Base-by-base conservation (phyloP, 2,113 vertebrate genomes). In the Elachura formosa region DNA sequence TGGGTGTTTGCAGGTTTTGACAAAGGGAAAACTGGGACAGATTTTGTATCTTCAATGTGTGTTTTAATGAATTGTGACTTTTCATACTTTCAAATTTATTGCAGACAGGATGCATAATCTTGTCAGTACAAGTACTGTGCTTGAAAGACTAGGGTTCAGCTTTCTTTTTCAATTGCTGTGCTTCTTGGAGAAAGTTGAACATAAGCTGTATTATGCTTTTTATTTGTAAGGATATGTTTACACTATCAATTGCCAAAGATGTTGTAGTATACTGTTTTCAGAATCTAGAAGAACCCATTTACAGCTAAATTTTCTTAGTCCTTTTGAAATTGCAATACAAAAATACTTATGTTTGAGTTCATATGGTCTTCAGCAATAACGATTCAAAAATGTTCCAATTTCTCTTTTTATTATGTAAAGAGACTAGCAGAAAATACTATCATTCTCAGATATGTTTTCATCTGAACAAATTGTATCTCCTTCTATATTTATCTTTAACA, bases 401-500 rank as follows among this genome's bases (percentile, higher is more conserved):
- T 16, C 29, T 86, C 28, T 73, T 79, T 84, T 66, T 62, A 51
- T 77, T 85, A 34, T 59, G 25, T 51, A 41, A 64, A 54, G 22
- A 75, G 46, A 76, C 51, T 3, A 80, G 51, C 51, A 74, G 34
- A 87, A 93, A 85, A 83, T 71, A 16, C 17, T 73, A 49, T 28
- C 62, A 22, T 69, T 83, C 87, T 85, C 55, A 80, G 51, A 41
- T 74, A 74, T 87, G 90, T 93, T 93, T 96, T 94, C 43, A 33
- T 87, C 86, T 49, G 51, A 89, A 93, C 14, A 91, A 93, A 96
- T 66, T 91, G 26, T 91, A 67, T 82, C 55, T 85, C 31, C 59
- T 83, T 82, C 89, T 89, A 84, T 96, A 94, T 96, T 95, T 96
- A 71, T 94, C 78, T 96, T 94, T 87, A 93, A 90, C 87, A n/a